Percentiles rank a stretch among this genome's conserved stretches.
Conservation (phyloP, 2,888 invertebrate species). For the Timandra comae region DNA sequence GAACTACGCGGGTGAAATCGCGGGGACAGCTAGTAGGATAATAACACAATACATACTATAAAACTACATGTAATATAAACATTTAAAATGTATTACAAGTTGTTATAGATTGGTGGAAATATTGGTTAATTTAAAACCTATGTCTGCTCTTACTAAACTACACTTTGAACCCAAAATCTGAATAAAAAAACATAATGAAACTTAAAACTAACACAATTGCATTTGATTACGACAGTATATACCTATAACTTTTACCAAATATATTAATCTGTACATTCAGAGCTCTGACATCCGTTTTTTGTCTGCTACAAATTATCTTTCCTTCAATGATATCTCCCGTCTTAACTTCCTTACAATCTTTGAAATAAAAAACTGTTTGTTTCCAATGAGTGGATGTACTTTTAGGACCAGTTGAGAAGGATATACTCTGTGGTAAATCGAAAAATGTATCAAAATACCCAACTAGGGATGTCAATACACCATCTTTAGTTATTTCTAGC, state of each 20-base stretch:
- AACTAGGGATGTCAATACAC: constrained; percentile 85
- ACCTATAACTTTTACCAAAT: constrained; percentile 78
- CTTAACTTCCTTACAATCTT: constrained; percentile 82
- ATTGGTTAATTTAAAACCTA: too few relatives aligned
- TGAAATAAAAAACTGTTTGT: constrained; percentile 92
- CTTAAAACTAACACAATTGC: too few relatives aligned
- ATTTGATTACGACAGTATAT: constrained; percentile 76
- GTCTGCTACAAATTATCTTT: constrained; percentile 83
- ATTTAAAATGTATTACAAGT: too few relatives aligned
- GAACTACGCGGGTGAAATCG: too few relatives aligned
- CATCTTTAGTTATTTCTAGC: constrained; percentile 79
- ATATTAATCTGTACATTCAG: constrained; percentile 82
- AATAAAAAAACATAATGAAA: too few relatives aligned
- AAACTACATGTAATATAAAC: too few relatives aligned
- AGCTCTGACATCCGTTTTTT: constrained; percentile 84
- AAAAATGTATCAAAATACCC: constrained; percentile 96
- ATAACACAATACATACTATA: too few relatives aligned
- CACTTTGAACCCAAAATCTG: too few relatives aligned
- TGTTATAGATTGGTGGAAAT: too few relatives aligned
- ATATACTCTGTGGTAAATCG: constrained; percentile 80
- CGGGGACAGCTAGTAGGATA: too few relatives aligned
- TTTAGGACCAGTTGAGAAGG: constrained; percentile 88
- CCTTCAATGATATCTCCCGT: constrained; percentile 81
- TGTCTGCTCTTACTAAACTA: too few relatives aligned
- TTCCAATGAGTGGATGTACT: constrained; percentile 93